Conservation (phyloP, 1,140 invertebrate species). For the Drosophila ercepeae region DNA sequence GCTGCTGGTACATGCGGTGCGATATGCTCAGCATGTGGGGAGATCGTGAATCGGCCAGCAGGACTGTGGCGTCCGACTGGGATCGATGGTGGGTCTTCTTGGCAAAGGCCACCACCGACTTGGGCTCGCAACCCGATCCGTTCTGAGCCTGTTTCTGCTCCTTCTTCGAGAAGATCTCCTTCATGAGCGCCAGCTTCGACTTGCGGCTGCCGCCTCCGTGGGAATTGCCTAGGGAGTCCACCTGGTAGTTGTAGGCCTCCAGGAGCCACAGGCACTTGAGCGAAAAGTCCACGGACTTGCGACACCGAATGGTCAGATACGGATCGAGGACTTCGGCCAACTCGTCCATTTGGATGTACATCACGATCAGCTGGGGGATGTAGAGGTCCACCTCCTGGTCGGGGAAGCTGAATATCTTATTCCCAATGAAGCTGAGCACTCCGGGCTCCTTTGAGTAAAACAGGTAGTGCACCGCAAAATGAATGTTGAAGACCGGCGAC, state of each 20-base stretch:
- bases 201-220: conserved; percentile 57
- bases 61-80: conserved; percentile 93
- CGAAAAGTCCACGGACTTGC: conserved; percentile 97
- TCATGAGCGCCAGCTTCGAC: conserved; percentile 84
- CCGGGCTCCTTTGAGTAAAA: conserved; percentile 99
- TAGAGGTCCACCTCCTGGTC: conserved; percentile 98
- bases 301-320: conserved; percentile 97
- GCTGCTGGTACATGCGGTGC: conserved; percentile 83
- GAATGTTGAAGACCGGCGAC: conserved; percentile 98
- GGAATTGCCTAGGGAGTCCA: conserved; percentile 63
- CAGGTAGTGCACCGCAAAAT: conserved; percentile 98
- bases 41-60: conserved; percentile 79
- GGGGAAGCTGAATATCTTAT: conserved; percentile 97
- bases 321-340: conserved; percentile 97
- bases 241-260: conserved; percentile 90
- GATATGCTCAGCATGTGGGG: conserved; percentile 72
- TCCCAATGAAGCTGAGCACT: conserved; percentile 97
- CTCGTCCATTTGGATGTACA: conserved; percentile 99
- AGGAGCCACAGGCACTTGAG: conserved; percentile 97
- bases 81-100: conserved; percentile 88
- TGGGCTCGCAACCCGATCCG: conserved; percentile 12
- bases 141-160: conserved; percentile 64
- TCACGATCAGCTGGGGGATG: conserved; percentile 97
- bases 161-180: conserved; percentile 78
- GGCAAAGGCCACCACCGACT: conserved; percentile 40